A percentile compares a stretch with the other conserved stretches of the same genome.
These are phyloP conservation scores for Numenius phaeopus DNA, from an alignment of 2,797 vertebrate genomes.

Conservation along the genomic window DNA sequence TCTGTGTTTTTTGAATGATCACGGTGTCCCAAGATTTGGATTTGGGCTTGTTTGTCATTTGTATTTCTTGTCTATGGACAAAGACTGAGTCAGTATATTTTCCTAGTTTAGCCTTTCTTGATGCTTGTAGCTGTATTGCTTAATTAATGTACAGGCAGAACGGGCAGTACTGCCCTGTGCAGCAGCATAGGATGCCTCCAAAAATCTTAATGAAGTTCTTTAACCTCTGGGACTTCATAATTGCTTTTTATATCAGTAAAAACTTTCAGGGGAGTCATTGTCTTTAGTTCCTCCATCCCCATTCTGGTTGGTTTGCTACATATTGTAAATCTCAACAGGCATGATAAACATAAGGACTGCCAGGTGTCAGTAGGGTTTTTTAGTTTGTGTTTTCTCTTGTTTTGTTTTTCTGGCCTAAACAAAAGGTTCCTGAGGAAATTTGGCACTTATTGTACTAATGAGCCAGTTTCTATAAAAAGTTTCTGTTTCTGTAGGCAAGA, in stretches of 20 bases:
- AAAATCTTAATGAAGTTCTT: not conserved
- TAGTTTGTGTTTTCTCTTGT: not conserved
- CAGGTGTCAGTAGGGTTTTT: not conserved
- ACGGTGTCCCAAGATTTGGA: not conserved
- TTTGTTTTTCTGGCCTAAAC: not conserved
- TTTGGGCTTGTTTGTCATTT: not conserved
- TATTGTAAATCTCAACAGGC: not conserved
- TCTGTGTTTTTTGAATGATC: not conserved
- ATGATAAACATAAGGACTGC: not conserved
- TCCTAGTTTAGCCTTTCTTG: not conserved
- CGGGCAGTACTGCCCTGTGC: not conserved
- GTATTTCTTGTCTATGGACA: not conserved
- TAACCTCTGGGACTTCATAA: not conserved
- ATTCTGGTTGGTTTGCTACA: not conserved
- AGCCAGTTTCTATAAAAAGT: not conserved
- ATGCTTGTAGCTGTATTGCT: not conserved
- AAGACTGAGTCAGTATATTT: not conserved
- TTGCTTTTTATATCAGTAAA: not conserved
- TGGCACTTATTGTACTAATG: not conserved
- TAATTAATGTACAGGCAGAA: not conserved
- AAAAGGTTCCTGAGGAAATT: not conserved
- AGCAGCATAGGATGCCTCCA: not conserved
- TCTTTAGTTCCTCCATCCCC: not conserved
- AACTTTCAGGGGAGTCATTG: not conserved
- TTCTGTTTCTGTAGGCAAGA: not conserved